Percentiles rank a stretch among this genome's conserved stretches.
These are phyloP conservation scores for Machaerirhynchus nigripectus DNA, from an alignment of 2,113 vertebrate species.

Conservation along the genomic window DNA sequence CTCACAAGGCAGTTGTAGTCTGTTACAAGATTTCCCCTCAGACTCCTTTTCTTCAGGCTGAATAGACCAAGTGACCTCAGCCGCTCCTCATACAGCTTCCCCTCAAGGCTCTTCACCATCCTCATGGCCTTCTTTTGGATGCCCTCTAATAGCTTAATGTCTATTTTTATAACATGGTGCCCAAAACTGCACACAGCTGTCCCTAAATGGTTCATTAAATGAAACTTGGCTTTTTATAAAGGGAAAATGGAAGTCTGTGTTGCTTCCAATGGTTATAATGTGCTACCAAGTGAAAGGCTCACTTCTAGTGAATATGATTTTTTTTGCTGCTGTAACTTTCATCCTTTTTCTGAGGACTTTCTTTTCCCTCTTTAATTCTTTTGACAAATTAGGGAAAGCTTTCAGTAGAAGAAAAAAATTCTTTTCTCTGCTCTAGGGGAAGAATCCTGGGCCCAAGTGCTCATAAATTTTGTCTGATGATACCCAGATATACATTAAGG, in stretches of 20 bases:
- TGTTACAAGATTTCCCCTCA: background rate
- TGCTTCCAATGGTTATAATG: background rate
- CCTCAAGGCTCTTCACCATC: background rate
- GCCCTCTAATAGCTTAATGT: background rate
- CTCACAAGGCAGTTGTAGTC: background rate
- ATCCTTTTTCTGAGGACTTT: background rate
- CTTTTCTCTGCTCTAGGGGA: background rate
- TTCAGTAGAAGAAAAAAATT: background rate
- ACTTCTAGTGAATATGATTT: background rate
- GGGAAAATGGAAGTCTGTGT: background rate
- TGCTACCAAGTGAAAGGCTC: background rate
- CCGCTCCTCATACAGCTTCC: accelerated
- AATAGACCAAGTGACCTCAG: background rate
- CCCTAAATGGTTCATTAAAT: background rate
- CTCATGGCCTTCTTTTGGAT: background rate
- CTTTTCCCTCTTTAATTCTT: background rate
- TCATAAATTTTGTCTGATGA: background rate
- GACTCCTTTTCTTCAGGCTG: background rate
- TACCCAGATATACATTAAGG: background rate
- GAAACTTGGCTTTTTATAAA: background rate
- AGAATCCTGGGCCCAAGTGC: background rate
- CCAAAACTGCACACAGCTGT: background rate
- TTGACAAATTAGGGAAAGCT: background rate
- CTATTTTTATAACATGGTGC: background rate
- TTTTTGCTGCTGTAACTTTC: background rate